phyloP scores from a whole-genome alignment of 2,797 vertebrate genomes.

The Eulemur albifrons region DNA sequence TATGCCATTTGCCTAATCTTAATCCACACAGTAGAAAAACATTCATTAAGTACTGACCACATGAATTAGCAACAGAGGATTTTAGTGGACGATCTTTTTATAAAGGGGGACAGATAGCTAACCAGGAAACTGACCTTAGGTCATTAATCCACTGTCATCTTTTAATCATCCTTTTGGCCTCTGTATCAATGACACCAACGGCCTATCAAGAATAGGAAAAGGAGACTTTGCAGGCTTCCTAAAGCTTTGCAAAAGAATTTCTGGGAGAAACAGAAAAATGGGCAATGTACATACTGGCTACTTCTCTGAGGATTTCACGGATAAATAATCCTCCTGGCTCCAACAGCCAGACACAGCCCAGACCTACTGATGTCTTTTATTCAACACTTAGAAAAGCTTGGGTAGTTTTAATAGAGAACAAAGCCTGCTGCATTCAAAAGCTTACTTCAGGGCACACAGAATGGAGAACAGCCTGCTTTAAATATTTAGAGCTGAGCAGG shows the following conservation, averaged over 20 bases:
- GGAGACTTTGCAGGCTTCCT: neutral
- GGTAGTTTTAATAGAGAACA: conserved; percentile 13
- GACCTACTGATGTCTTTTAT: neutral
- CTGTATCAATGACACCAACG: neutral
- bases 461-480: neutral
- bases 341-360: neutral
- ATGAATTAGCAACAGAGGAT: neutral
- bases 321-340: neutral
- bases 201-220: neutral
- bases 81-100: neutral
- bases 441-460: neutral
- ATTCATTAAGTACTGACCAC: neutral
- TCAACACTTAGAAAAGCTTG: conserved; percentile 7
- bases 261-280: neutral
- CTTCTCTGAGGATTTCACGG: neutral
- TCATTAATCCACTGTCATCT: neutral
- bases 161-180: neutral
- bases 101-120: neutral
- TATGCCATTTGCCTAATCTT: neutral
- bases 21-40: neutral
- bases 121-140: neutral
- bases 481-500: conserved; percentile 34
- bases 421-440: conserved; percentile 16
- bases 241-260: neutral
- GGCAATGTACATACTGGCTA: neutral